A percentile compares a stretch with the other conserved stretches of the same genome.
Evolutionary conservation across 2,113 vertebrate species (phyloP).

Genomic region (Diphyllodes magnificus): DNA sequence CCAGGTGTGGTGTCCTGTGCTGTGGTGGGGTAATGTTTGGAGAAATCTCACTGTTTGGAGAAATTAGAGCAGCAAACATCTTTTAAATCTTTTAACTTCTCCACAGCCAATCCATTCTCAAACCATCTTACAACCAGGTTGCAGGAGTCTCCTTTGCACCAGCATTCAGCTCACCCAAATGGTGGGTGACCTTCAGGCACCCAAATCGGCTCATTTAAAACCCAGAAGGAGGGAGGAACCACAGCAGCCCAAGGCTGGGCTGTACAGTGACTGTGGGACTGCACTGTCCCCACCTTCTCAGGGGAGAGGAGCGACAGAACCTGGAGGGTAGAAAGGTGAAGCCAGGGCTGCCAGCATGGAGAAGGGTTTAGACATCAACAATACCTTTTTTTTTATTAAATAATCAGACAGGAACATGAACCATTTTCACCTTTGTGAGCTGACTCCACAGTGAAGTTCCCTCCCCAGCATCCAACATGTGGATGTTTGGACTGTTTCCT

Average conservation of each 20-base stretch:
- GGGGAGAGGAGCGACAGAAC: background rate
- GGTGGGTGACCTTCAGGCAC: background rate
- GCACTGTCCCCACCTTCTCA: background rate
- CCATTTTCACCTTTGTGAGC: background rate
- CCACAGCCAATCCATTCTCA: background rate
- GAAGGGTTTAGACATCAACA: background rate
- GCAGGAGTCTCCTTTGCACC: background rate
- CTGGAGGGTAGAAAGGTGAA: background rate
- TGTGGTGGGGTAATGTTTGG: background rate
- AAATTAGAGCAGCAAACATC: background rate
- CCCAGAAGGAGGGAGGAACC: background rate
- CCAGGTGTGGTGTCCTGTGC: background rate
- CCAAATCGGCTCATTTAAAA: background rate
- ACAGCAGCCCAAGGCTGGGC: background rate
- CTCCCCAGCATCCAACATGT: background rate
- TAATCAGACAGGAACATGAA: background rate
- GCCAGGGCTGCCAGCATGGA: background rate
- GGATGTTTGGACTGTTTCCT: background rate
- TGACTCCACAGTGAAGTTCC: background rate
- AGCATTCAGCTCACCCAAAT: background rate
- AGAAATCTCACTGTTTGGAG: background rate
- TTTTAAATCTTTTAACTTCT: background rate
- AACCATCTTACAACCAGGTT: background rate
- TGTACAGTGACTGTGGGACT: background rate
- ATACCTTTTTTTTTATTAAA: background rate